Percentiles rank a stretch among this genome's conserved stretches.
phyloP scores from a whole-genome alignment of 2,113 vertebrate genomes.

The Rissa tridactyla region DNA sequence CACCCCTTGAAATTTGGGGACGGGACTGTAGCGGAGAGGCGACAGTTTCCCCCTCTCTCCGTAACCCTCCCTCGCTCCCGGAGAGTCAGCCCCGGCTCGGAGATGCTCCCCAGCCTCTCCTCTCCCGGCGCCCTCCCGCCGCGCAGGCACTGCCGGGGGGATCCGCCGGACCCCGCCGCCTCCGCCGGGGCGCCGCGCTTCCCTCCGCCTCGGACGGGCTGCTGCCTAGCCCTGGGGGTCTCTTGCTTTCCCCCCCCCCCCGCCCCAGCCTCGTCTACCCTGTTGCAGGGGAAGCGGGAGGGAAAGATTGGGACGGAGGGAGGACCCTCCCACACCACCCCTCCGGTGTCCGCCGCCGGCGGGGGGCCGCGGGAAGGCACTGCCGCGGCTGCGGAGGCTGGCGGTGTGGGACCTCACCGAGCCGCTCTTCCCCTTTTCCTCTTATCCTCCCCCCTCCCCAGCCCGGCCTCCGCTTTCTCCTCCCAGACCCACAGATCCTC shows the following conservation, averaged over 20 bases:
- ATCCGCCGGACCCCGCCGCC: neutral
- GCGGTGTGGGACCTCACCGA: neutral
- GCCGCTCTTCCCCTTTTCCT: constrained; percentile 11
- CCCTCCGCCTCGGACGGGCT: neutral
- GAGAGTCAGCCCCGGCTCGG: neutral
- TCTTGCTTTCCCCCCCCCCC: neutral
- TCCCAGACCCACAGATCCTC: constrained; percentile 41
- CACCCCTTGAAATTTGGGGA: neutral
- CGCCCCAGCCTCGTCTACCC: neutral
- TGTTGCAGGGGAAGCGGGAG: neutral
- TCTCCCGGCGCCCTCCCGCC: neutral
- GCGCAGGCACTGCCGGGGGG: neutral
- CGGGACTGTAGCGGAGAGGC: neutral
- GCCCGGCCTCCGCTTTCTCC: constrained; percentile 54
- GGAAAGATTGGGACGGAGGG: neutral
- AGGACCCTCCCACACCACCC: neutral
- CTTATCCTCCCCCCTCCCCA: constrained; percentile 24
- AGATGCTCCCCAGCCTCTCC: neutral
- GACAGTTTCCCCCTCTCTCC: neutral
- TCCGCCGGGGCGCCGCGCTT: neutral
- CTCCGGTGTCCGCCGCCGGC: neutral
- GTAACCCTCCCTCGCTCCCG: neutral
- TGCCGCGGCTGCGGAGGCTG: neutral
- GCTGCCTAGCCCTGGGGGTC: neutral
- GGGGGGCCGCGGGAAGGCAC: neutral